Evolutionary conservation across 2,797 vertebrate species (phyloP), one percentile per base, ranked within the genome.

Genomic region (Semotilus atromaculatus): DNA sequence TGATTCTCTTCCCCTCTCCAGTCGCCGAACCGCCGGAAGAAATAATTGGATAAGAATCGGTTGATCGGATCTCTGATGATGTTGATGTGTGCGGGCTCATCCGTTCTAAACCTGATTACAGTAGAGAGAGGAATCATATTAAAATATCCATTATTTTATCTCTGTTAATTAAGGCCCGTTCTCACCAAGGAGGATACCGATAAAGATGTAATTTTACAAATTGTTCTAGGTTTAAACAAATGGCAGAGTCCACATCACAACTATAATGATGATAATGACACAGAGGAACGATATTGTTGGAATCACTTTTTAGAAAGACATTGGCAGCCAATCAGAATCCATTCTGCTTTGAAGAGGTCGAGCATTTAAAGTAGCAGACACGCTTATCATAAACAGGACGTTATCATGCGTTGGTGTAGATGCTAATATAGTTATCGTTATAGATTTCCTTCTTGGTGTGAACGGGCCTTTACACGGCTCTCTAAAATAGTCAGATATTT

Each of bases 1-100:
- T 98, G 98, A 93, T 98, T 99, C 93, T 99, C 97, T 88, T 99
- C 98, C 3, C 97, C 97, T 92, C 98, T 95, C 97, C 98, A 99
- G 93, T 99, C 98, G 75, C 98, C 98, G 0, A 99, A 99, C 67
- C 98, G 97, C 13, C 98, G 97, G 92, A 99, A 99, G 92, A 99
- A 99, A 91, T 99, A 99, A 93, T 98, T 99, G 72, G 98, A 99
- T 51, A 99, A 93, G 93, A 99, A 99, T 26, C 98, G 94, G 91
- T 93, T 98, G 90, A 99, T 97, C 0, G 98, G 98, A 90, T 99
- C 98, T 91, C 98, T 94, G 85, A 99, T 98, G 88, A 99, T 99
- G 92, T 99, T 99, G 93, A 99, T 96, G 89, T 99, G 98, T 73
- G 97, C 97, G 0, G 98, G 98, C 91, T 99, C 96, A 86, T 99